phyloP scores from a whole-genome alignment of 2,113 vertebrate species.

The Microtus pennsylvanicus region DNA sequence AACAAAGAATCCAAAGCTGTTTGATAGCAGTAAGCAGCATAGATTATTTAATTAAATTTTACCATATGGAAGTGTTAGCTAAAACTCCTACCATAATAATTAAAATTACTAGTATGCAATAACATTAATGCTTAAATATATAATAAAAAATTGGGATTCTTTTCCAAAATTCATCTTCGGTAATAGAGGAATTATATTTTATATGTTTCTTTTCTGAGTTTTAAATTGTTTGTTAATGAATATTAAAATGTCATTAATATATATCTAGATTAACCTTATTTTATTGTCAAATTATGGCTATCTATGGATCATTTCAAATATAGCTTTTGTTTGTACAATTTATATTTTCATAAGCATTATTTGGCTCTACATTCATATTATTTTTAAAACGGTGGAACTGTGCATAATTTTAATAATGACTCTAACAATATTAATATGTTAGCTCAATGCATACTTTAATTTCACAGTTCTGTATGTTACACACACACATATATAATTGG shows the following conservation, averaged over 20 bases:
- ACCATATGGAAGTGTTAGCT: background rate
- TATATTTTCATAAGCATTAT: background rate
- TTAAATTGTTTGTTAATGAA: background rate
- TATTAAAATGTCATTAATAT: background rate
- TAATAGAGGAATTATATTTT: background rate
- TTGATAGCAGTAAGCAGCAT: background rate
- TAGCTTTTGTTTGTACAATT: background rate
- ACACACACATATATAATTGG: background rate
- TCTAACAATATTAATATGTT: background rate
- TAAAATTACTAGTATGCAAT: background rate
- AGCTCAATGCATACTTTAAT: background rate
- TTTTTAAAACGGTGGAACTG: background rate
- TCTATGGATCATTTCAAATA: background rate
- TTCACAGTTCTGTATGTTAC: background rate
- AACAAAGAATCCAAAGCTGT: background rate
- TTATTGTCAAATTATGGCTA: background rate
- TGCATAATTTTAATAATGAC: background rate
- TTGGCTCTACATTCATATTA: background rate
- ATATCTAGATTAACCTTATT: background rate
- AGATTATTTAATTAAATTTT: background rate
- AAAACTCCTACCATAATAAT: background rate
- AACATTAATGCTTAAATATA: background rate
- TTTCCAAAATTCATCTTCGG: background rate
- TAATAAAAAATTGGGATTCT: too few relatives aligned
- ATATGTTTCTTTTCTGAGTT: background rate